Base-by-base conservation (phyloP, 2,888 invertebrate genomes). In the Lithophane ornitopus region DNA sequence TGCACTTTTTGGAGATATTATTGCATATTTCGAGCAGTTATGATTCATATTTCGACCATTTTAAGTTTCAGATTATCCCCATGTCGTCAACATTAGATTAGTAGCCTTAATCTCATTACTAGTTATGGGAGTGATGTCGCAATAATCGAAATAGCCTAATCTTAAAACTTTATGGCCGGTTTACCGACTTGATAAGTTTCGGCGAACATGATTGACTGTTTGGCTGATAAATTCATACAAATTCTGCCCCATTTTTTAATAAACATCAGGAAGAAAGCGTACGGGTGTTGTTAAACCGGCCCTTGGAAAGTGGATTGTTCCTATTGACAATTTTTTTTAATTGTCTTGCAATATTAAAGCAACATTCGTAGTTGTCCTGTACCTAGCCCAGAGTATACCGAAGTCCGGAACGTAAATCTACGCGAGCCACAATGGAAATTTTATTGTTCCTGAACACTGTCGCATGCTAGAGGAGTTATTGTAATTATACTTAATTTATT, bases 101-200 rank as follows among this genome's bases (percentile, higher is more conserved):
- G 39, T 71, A 26, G 7, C 26, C 9, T 61, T 26, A 69, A 52
- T 39, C 70, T 26, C 14, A 49, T 71, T 71, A 22, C 9, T 39
- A 70, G 26, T 70, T 46, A 70, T 26, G 16, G 4, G 34, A 34
- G n/a, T n/a, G 46, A 66, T 22, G 44, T 44, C 12, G 19, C 44
- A 19, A 44, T 11, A 19, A 39, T 62, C 2, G 9, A 39, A 39
- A n/a, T n/a, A 62, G n/a, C n/a, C 61, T 68, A 19, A 58, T 26
- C 26, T 39, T 68, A 26, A 19, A 39, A 26, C 59, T 39, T 39
- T 61, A 22, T 8, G 8, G 8, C 41, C 22, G 14, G 26, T 14
- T 59, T 62, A 62, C 14, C 12, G 1, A 39, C n/a, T 62, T 62
- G 39, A 39, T 63, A 41, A 22, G 26, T 68, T 26, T 22, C 22